Percentiles rank a stretch among this genome's conserved stretches.
Conservation (phyloP, 2,113 vertebrate species). For the Eclectus roratus region DNA sequence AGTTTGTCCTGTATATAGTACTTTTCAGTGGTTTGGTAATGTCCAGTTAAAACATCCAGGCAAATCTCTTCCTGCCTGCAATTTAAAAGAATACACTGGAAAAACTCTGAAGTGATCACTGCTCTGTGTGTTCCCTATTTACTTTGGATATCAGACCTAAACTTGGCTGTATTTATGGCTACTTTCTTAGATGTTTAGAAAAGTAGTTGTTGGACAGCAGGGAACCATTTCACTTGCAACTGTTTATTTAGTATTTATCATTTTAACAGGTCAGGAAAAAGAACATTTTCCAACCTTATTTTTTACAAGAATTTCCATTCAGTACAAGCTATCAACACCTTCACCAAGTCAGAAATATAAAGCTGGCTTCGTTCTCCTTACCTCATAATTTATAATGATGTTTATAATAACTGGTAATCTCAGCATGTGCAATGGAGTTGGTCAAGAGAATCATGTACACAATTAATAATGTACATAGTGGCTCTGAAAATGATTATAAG, state of each 20-base stretch:
- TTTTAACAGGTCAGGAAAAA: conserved; percentile 45
- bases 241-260: conserved; percentile 52
- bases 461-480: conserved; percentile 21
- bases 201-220: conserved; percentile 14
- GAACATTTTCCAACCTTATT: neutral
- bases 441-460: conserved; percentile 1
- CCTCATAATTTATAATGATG: conserved; percentile 33
- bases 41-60: neutral
- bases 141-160: neutral
- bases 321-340: conserved; percentile 40
- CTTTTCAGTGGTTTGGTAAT: neutral
- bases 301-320: conserved; percentile 37
- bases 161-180: neutral
- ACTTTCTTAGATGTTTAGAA: conserved; percentile 21
- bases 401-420: conserved; percentile 47
- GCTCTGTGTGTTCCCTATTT: neutral
- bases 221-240: conserved; percentile 20
- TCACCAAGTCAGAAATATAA: conserved; percentile 21
- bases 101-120: neutral
- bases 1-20: neutral
- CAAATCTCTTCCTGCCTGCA: neutral
- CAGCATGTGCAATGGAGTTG: neutral
- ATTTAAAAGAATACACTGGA: neutral
- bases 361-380: neutral
- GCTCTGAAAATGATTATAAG: conserved; percentile 9